Percentiles rank a stretch among this genome's conserved stretches.
phyloP scores from a whole-genome alignment of 2,888 invertebrate species.

The Leucophenga maculata region DNA sequence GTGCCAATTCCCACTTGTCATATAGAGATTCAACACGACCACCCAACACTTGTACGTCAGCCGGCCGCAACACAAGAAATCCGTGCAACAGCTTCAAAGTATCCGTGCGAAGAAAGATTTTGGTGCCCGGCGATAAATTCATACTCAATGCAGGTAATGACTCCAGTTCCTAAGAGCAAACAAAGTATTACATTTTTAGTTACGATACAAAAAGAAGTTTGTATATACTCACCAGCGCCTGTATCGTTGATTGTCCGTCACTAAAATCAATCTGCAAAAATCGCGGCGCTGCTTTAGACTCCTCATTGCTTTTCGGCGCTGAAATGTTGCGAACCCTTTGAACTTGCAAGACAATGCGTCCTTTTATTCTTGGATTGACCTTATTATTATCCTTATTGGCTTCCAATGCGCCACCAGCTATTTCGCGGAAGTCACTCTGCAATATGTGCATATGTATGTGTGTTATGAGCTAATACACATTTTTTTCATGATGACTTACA shows the following conservation, averaged over 20 bases:
- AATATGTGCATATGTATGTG: slow-evolving; percentile 18
- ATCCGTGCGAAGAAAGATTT: slow-evolving; percentile 77
- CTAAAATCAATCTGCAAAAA: slow-evolving; percentile 88
- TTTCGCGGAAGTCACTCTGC: slow-evolving; percentile 81
- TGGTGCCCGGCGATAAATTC: slow-evolving; percentile 92
- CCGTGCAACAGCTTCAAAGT: slow-evolving; percentile 80
- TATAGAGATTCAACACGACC: slow-evolving; percentile 86
- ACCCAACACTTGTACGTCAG: slow-evolving; percentile 82
- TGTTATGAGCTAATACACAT: neutral
- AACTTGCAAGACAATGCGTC: slow-evolving; percentile 86
- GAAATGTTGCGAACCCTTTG: slow-evolving; percentile 90
- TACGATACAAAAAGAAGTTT: too few relatives aligned
- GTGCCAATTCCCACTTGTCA: slow-evolving; percentile 89
- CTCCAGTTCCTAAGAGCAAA: slow-evolving; percentile 78
- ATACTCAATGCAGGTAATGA: slow-evolving; percentile 80
- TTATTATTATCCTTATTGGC: slow-evolving; percentile 73
- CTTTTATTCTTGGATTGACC: slow-evolving; percentile 63
- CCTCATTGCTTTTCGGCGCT: slow-evolving; percentile 92
- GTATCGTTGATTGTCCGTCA: slow-evolving; percentile 86
- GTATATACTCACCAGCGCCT: slow-evolving; percentile 72
- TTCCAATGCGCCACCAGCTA: slow-evolving; percentile 83
- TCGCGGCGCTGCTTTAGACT: slow-evolving; percentile 85
- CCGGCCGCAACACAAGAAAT: slow-evolving; percentile 80
- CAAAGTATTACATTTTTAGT: too few relatives aligned
- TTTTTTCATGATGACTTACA: slow-evolving; percentile 70